A percentile compares a stretch with the other conserved stretches of the same genome.
Evolutionary conservation across 2,113 vertebrate species (phyloP).

Genomic region (Cephalophus harveyi): DNA sequence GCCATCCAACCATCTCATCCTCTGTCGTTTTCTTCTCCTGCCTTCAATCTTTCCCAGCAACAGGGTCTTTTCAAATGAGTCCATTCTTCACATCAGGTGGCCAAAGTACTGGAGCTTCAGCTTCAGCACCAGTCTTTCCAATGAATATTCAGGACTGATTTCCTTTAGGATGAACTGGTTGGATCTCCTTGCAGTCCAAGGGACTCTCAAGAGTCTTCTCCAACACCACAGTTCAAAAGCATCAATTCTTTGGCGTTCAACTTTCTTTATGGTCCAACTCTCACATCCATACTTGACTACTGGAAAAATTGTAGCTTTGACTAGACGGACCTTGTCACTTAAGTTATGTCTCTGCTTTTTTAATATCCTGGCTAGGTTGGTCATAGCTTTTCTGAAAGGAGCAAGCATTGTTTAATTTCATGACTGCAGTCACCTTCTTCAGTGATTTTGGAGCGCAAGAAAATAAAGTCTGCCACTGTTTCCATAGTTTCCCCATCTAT

Average conservation of each 20-base stretch:
- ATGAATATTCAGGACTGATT: neutral
- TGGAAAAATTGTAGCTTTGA: neutral
- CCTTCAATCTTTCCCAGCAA: neutral
- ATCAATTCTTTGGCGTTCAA: neutral
- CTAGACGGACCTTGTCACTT: neutral
- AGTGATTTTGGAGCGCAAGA: neutral
- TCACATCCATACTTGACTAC: neutral
- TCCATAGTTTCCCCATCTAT: neutral
- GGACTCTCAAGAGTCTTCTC: neutral
- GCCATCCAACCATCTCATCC: neutral
- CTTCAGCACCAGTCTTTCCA: neutral
- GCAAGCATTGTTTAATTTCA: neutral
- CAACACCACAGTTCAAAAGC: neutral
- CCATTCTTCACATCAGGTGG: neutral
- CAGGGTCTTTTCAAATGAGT: neutral
- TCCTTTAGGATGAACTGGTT: neutral
- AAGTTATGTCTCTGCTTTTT: neutral
- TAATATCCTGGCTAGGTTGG: neutral
- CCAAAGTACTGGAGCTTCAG: neutral
- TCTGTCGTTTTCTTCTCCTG: neutral
- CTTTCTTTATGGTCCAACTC: neutral
- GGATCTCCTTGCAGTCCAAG: neutral
- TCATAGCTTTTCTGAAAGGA: neutral
- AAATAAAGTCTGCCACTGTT: neutral
- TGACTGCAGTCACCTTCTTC: neutral